Evolutionary conservation across 1,140 invertebrate genomes (phyloP), one percentile per base, ranked within the genome.

Genomic region (Uloborus diversus): DNA sequence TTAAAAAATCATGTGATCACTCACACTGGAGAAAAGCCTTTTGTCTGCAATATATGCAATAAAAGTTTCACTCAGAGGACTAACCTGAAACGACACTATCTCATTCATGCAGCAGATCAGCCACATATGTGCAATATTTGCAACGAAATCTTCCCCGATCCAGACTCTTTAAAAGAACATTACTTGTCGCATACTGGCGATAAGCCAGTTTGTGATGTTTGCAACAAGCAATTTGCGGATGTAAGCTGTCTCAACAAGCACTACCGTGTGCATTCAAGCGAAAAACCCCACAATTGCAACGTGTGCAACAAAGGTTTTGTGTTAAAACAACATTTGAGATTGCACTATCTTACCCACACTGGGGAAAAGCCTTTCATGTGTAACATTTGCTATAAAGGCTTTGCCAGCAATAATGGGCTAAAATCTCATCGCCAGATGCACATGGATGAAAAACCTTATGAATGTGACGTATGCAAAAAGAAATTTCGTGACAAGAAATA

Each of bases 11-110:
- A 89, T 81, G 85, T 86, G 81, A 82, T 85, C 23, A 82, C 86
- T 9, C 88, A 89, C 79, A 84, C 84, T 14, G 84, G 86, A 28
- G 83, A 86, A 35, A 85, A 86, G 78, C 84, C 85, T 37, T 85
- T 86, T 82, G 69, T 87, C 20, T 89, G 88, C 83, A 85, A 86
- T 17, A 78, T 86, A 13, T 89, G 88, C 84, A 87, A 87, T 1
- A 87, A 87, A 78, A 82, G 85, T 3, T 89, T 89, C 76, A 82
- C 85, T 23, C 87, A 88, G 78, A 87, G 86, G 81, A 85, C 84
- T 47, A 87, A 89, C 66, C 83, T 89, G n/a, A 79, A 73, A 33
- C 30, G 81, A 23, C 81, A 81, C 61, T 62, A 64, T 28, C 33
- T 65, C 28, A 57, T 71, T 5, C 81, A 81, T 57, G 82, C 82